Conservation (phyloP, 2,888 invertebrate genomes). For the Eilema caniola region DNA sequence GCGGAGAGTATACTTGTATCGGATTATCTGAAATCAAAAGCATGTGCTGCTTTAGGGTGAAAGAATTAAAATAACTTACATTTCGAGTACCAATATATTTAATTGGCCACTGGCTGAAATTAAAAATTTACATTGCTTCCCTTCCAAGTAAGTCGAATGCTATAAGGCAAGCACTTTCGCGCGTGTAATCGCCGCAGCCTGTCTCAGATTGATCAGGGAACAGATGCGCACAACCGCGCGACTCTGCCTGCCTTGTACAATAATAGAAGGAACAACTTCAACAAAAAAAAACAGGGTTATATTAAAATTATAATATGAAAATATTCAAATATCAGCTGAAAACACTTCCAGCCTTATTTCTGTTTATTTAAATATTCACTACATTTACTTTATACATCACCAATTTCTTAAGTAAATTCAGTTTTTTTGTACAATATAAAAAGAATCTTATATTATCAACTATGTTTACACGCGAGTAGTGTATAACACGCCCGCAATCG, state of each 20-base stretch:
- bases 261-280: constrained; percentile 81
- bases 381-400: constrained; percentile 87
- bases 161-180: constrained; percentile 65
- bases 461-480: constrained; percentile 80
- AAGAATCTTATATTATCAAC: constrained; percentile 84
- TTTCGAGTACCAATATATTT: constrained; percentile 85
- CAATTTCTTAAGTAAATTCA: constrained; percentile 87
- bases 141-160: constrained; percentile 73
- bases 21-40: too few species aligned
- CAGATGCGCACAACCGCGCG: constrained; percentile 48
- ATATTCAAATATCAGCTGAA: constrained; percentile 86
- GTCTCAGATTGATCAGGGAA: constrained; percentile 1
- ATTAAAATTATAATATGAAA: constrained; percentile 87
- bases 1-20: not conserved
- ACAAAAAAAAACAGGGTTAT: constrained; percentile 86
- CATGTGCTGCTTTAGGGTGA: not conserved
- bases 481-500: constrained; percentile 77
- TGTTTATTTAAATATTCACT: constrained; percentile 86
- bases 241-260: constrained; percentile 74
- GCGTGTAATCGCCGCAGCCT: constrained; percentile 29
- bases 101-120: constrained; percentile 87
- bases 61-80: constrained; percentile 72
- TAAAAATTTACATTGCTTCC: constrained; percentile 82
- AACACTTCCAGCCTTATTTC: constrained; percentile 83
- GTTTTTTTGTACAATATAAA: constrained; percentile 87